Conservation (phyloP, 2,113 vertebrate genomes). For the Pollachius pollachius region DNA sequence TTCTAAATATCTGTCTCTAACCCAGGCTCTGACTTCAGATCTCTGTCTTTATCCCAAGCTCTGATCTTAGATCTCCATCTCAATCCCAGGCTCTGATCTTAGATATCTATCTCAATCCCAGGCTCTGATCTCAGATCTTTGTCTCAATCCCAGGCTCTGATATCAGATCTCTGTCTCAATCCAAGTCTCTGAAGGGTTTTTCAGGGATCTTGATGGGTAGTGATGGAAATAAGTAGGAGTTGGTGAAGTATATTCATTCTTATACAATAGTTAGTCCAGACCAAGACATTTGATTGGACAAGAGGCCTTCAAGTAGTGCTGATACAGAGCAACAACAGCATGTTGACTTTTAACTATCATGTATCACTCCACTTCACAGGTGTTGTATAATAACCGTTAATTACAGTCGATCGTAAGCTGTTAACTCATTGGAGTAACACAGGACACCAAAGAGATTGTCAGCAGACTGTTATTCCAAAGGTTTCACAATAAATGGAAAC, state of each 20-base stretch:
- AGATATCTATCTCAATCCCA: neutral
- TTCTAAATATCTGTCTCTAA: neutral
- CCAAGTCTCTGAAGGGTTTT: neutral
- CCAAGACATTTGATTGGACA: no score
- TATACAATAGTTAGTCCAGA: neutral
- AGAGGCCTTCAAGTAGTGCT: no score
- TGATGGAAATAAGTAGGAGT: neutral
- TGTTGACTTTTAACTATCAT: no score
- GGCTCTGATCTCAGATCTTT: neutral
- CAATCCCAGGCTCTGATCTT: neutral
- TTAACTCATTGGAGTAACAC: no score
- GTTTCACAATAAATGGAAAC: no score
- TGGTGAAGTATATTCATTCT: neutral
- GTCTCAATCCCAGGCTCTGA: neutral
- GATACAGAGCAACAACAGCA: no score
- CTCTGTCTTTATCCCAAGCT: neutral
- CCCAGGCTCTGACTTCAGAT: neutral
- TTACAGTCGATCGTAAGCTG: no score
- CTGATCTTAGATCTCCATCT: neutral
- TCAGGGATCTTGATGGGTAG: neutral
- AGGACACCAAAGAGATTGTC: no score
- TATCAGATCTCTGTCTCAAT: neutral
- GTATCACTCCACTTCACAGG: no score
- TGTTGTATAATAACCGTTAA: no score
- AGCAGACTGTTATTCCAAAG: no score